Percentiles rank a stretch among this genome's conserved stretches.
phyloP scores from a whole-genome alignment of 2,888 invertebrate species.

The Luffia ferchaultella region DNA sequence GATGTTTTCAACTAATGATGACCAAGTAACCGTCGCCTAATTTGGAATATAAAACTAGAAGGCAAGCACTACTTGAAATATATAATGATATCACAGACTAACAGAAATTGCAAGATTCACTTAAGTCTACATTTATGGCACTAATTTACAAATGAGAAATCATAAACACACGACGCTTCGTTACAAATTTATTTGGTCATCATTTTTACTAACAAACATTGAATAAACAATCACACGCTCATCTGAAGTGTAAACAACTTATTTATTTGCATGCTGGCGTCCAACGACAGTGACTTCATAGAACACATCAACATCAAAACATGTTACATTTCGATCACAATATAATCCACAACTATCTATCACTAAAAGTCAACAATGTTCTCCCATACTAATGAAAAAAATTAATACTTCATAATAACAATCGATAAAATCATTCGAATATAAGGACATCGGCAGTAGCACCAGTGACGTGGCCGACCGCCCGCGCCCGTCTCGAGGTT shows the following conservation, averaged over 20 bases:
- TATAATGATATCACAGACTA: conserved; percentile 59
- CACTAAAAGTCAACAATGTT: conserved; percentile 39
- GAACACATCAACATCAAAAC: conserved; percentile 16
- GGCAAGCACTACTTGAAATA: conserved; percentile 44
- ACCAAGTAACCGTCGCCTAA: neutral
- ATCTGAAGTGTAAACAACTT: conserved; percentile 35
- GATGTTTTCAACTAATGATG: neutral
- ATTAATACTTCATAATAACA: conserved; percentile 58
- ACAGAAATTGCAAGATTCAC: conserved; percentile 42
- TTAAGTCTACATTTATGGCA: conserved; percentile 57
- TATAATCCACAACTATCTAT: conserved; percentile 35
- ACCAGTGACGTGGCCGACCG: conserved; percentile 23
- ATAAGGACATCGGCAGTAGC: conserved; percentile 10
- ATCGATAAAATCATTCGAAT: conserved; percentile 49
- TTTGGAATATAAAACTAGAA: conserved; percentile 20
- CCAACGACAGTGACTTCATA: too few relatives aligned
- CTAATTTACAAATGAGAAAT: conserved; percentile 23
- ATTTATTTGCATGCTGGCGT: too few relatives aligned
- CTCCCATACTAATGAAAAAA: conserved; percentile 41
- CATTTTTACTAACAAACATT: conserved; percentile 31
- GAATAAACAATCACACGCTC: conserved; percentile 29
- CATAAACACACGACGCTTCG: neutral
- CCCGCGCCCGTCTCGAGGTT: conserved; percentile 29
- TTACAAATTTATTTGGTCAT: neutral
- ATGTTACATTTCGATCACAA: conserved; percentile 63